A percentile compares a stretch with the other conserved stretches of the same genome.
Conservation (phyloP, 2,888 invertebrate species). For the Mesoligia furuncula region DNA sequence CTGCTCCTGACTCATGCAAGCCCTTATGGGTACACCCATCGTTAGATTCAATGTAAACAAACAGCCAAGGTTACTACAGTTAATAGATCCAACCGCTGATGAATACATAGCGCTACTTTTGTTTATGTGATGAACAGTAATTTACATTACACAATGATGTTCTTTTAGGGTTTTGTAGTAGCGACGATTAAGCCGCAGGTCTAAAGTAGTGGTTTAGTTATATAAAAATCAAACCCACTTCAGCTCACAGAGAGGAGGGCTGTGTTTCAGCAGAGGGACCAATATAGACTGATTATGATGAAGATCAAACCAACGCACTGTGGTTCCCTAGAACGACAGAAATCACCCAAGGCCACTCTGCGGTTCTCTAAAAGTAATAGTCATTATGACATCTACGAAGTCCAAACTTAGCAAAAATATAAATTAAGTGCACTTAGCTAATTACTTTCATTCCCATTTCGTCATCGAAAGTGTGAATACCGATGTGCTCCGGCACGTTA, state of each 20-base stretch:
- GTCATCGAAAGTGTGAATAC: no score
- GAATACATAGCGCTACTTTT: slow-evolving; percentile 30
- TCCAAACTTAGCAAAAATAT: no score
- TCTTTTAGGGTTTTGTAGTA: not conserved
- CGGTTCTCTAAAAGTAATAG: no score
- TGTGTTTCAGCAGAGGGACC: not conserved
- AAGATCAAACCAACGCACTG: not conserved
- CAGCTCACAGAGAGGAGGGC: not conserved
- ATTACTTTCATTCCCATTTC: no score
- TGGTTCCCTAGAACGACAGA: no score
- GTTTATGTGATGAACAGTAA: slow-evolving; percentile 2
- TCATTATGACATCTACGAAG: no score
- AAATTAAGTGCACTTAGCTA: no score
- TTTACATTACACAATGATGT: slow-evolving; percentile 1
- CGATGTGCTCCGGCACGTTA: no score
- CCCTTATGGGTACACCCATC: slow-evolving; percentile 46
- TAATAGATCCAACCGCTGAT: slow-evolving; percentile 54
- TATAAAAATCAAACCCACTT: not conserved
- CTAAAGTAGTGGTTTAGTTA: not conserved
- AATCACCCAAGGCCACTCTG: no score
- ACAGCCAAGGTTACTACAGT: slow-evolving; percentile 46
- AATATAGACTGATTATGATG: not conserved
- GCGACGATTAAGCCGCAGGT: no score
- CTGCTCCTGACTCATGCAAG: slow-evolving; percentile 47
- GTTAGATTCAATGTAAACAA: slow-evolving; percentile 56